These are phyloP conservation scores for Drosophila quinaria DNA, from an alignment of 2,888 invertebrate genomes.

Conservation along the genomic window DNA sequence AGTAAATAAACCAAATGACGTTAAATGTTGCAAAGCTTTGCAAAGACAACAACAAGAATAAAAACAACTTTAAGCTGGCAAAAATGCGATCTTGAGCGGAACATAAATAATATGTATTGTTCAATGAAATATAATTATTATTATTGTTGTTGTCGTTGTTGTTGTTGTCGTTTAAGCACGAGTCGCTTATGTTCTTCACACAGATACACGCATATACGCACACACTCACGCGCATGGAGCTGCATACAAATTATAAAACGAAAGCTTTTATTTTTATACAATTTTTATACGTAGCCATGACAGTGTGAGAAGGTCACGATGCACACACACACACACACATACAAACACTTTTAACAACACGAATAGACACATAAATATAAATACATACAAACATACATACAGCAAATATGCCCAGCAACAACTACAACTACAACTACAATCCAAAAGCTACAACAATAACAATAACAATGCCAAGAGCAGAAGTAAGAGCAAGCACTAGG, in stretches of 20 bases:
- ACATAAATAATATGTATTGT: conserved; percentile 82
- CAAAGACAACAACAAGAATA: conserved; percentile 33
- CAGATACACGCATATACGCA: conserved; percentile 56
- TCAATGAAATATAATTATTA: conserved; percentile 76
- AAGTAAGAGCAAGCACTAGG: conserved; percentile 37
- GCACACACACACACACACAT: conserved; percentile 54
- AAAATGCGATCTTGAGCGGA: conserved; percentile 79
- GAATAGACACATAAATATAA: conserved; percentile 25
- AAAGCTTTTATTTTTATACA: conserved; percentile 80
- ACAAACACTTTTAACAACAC: conserved; percentile 28
- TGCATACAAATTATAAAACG: conserved; percentile 78
- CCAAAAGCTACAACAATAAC: conserved; percentile 27
- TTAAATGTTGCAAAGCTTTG: conserved; percentile 40
- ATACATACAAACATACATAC: conserved; percentile 18
- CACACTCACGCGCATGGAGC: conserved; percentile 60
- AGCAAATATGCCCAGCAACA: conserved; percentile 16
- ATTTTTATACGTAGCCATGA: conserved; percentile 83
- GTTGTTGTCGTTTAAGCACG: conserved; percentile 62
- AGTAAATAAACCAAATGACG: conserved; percentile 38
- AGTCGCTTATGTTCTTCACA: conserved; percentile 72
- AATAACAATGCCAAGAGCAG: conserved; percentile 21
- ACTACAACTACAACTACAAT: conserved; percentile 25
- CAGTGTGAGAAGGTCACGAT: conserved; percentile 85
- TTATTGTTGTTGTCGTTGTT: conserved; percentile 41
- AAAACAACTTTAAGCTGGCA: conserved; percentile 25